phyloP scores from a whole-genome alignment of 2,113 vertebrate species.

The Dunckerocampus dactyliophorus region DNA sequence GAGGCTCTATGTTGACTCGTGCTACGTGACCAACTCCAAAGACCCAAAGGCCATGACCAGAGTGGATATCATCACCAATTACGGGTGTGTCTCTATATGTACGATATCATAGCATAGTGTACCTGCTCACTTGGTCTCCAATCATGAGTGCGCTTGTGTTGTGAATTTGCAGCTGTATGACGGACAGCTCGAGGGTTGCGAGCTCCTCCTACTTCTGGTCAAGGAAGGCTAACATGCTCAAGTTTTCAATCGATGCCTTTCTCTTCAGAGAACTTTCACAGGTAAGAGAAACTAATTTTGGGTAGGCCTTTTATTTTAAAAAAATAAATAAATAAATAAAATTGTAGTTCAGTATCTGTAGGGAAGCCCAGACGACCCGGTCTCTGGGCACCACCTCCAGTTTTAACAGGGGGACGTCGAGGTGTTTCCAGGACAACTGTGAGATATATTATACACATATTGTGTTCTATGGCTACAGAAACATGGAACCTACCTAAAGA shows the following conservation, averaged over 20 bases:
- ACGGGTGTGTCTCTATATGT: constrained; percentile 26
- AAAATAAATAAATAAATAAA: too few species aligned
- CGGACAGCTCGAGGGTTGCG: constrained; percentile 52
- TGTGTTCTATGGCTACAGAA: too few species aligned
- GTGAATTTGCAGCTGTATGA: constrained; percentile 58
- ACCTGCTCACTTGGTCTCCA: neutral
- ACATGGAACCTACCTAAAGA: too few species aligned
- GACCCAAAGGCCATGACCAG: constrained; percentile 33
- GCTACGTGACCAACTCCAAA: constrained; percentile 43
- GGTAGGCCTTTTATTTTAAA: too few species aligned
- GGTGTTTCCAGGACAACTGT: too few species aligned
- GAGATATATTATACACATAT: too few species aligned
- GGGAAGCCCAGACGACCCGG: too few species aligned
- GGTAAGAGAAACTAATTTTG: constrained; percentile 7
- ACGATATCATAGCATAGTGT: neutral
- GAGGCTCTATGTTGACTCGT: constrained; percentile 53
- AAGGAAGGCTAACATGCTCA: constrained; percentile 22
- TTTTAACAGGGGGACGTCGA: too few species aligned
- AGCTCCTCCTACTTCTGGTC: constrained; percentile 51
- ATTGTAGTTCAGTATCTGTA: too few species aligned
- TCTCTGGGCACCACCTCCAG: too few species aligned
- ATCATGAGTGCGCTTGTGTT: neutral
- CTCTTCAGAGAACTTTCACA: constrained; percentile 41
- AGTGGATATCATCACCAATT: constrained; percentile 50
- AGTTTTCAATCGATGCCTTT: constrained; percentile 62